Percentiles rank a stretch among this genome's conserved stretches.
Conservation (phyloP, 2,888 invertebrate genomes). For the Orthonevra nobilis region DNA sequence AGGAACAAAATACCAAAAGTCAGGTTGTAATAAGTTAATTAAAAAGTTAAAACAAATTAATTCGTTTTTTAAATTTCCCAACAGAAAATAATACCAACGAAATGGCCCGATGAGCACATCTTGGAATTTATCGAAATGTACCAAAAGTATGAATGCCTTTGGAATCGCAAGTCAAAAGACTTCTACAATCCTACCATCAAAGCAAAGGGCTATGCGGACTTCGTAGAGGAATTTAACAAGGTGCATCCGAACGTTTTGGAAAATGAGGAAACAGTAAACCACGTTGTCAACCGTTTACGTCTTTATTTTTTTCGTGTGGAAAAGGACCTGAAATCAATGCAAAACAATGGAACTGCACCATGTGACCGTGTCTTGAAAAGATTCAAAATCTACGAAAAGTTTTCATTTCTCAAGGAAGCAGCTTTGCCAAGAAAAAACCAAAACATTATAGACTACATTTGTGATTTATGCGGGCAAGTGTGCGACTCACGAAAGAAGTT, state of each 20-base stretch:
- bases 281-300: slow-evolving; percentile 2
- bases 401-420: slow-evolving; percentile 10
- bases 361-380: not conserved
- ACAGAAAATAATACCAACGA: not conserved
- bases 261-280: not conserved
- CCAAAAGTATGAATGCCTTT: slow-evolving; percentile 36
- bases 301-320: not conserved
- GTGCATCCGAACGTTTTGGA: not conserved
- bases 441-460: not conserved
- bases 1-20: not conserved
- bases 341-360: not conserved
- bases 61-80: slow-evolving; percentile 1
- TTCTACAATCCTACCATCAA: slow-evolving; percentile 16
- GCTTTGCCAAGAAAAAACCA: not conserved
- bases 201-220: not conserved
- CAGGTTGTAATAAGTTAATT: too few relatives aligned
- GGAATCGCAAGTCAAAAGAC: slow-evolving; percentile 11
- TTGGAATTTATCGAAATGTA: slow-evolving; percentile 34
- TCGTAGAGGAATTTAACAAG: slow-evolving; percentile 1
- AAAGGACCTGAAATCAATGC: slow-evolving; percentile 1
- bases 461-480: not conserved
- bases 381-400: not conserved
- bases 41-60: too few relatives aligned
- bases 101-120: slow-evolving; percentile 12
- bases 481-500: not conserved